Evolutionary conservation across 2,113 vertebrate species (phyloP).

Genomic region (Bujurquina vittata): DNA sequence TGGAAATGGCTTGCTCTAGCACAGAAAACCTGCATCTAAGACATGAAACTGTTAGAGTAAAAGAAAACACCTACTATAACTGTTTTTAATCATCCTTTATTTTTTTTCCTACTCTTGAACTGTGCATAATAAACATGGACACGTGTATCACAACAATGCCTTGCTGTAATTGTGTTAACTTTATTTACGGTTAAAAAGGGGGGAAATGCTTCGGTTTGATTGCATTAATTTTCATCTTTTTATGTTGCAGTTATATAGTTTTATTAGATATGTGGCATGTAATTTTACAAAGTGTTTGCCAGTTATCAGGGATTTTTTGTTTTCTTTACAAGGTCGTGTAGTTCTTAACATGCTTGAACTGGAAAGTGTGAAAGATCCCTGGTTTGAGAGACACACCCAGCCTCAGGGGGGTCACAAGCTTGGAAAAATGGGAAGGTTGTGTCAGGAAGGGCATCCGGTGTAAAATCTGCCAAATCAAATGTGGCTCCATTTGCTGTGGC

Average conservation of each 20-base stretch:
- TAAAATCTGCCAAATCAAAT: too few species aligned
- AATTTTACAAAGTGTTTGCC: too few species aligned
- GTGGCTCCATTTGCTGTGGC: too few species aligned
- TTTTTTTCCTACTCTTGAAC: slow-evolving; percentile 16
- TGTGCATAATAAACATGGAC: slow-evolving; percentile 5
- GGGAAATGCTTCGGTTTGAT: not conserved
- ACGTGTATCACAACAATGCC: slow-evolving; percentile 29
- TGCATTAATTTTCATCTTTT: not conserved
- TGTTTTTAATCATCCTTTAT: slow-evolving; percentile 12
- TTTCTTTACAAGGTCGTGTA: not conserved
- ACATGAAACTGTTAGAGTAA: not conserved
- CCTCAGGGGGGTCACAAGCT: too few species aligned
- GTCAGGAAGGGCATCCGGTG: too few species aligned
- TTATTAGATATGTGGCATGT: too few species aligned
- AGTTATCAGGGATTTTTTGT: not conserved
- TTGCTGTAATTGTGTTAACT: slow-evolving; percentile 25
- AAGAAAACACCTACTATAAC: not conserved
- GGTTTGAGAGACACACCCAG: too few species aligned
- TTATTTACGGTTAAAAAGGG: slow-evolving; percentile 23
- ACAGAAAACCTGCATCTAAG: not conserved
- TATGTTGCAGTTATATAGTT: too few species aligned
- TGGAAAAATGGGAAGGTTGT: too few species aligned
- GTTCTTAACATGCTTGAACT: too few species aligned
- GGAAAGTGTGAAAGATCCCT: too few species aligned
- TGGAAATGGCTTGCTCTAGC: slow-evolving; percentile 17